phyloP scores from a whole-genome alignment of 2,888 invertebrate genomes.

The Conchocele bisecta region DNA sequence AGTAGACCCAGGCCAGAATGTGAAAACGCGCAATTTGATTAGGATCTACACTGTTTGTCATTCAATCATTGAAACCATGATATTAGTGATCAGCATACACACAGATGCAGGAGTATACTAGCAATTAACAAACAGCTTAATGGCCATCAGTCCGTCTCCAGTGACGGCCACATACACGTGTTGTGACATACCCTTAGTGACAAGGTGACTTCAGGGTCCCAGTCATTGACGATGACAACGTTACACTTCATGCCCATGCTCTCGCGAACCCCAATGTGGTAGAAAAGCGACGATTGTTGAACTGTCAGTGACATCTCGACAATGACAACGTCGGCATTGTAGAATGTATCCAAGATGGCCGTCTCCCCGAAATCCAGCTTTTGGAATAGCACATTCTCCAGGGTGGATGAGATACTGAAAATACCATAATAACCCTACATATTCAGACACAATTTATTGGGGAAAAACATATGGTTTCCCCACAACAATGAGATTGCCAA shows the following conservation, averaged over 20 bases:
- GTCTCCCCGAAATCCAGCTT: slow-evolving; percentile 99
- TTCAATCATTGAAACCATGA: no score
- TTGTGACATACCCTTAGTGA: slow-evolving; percentile 91
- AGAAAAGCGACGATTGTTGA: slow-evolving; percentile 96
- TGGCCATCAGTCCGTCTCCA: no score
- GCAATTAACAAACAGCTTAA: no score
- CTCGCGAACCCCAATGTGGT: slow-evolving; percentile 98
- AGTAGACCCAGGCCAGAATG: no score
- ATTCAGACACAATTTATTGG: neutral
- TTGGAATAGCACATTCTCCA: slow-evolving; percentile 87
- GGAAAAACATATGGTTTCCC: neutral
- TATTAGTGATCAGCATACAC: no score
- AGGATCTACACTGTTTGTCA: no score
- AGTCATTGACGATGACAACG: slow-evolving; percentile 85
- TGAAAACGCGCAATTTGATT: no score
- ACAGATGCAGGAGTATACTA: no score
- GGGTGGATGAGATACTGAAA: slow-evolving; percentile 73
- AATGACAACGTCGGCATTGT: slow-evolving; percentile 98
- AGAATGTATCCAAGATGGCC: slow-evolving; percentile 96
- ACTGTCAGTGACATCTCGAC: slow-evolving; percentile 93
- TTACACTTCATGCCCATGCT: slow-evolving; percentile 99
- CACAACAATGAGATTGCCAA: no score
- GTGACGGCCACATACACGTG: no score
- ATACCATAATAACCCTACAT: neutral
- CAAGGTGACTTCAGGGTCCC: slow-evolving; percentile 92